phyloP scores from a whole-genome alignment of 2,113 vertebrate genomes.

The Percina caprodes region DNA sequence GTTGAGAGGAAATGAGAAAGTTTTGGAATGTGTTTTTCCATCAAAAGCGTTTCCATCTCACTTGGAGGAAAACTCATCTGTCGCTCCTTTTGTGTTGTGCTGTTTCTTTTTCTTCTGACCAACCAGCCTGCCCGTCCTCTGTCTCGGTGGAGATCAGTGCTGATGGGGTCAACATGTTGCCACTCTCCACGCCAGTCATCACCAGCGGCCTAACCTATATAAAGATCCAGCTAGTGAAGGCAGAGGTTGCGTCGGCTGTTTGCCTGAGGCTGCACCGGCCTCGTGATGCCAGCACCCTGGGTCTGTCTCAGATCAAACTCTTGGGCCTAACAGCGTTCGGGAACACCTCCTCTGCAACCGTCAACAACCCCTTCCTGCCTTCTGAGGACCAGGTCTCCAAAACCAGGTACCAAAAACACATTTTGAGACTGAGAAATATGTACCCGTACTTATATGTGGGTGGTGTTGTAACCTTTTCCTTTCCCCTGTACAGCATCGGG shows the following conservation, averaged over 20 bases:
- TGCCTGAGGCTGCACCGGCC: slow-evolving; percentile 96
- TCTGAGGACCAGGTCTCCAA: slow-evolving; percentile 99
- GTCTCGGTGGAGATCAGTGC: slow-evolving; percentile 99
- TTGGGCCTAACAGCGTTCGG: slow-evolving; percentile 97
- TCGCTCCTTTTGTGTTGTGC: neutral
- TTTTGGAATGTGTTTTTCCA: neutral
- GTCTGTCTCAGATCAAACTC: slow-evolving; percentile 97
- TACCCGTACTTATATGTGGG: neutral
- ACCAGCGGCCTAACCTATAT: slow-evolving; percentile 98
- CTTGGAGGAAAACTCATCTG: neutral
- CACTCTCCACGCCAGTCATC: slow-evolving; percentile 95
- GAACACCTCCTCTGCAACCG: slow-evolving; percentile 96
- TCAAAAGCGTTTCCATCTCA: neutral
- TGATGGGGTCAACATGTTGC: slow-evolving; percentile 98
- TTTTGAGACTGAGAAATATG: neutral
- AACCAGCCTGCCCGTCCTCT: slow-evolving; percentile 94
- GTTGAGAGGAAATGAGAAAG: neutral
- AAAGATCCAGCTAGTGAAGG: slow-evolving; percentile 98
- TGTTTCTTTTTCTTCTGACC: slow-evolving; percentile 14
- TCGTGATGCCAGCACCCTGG: slow-evolving; percentile 95
- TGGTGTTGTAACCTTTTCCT: neutral
- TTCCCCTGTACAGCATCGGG: slow-evolving; percentile 87
- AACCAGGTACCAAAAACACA: slow-evolving; percentile 87
- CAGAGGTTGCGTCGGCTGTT: slow-evolving; percentile 97
- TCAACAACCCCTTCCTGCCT: slow-evolving; percentile 98